Evolutionary conservation across 2,888 invertebrate species (phyloP).

Genomic region (Blera fallax): DNA sequence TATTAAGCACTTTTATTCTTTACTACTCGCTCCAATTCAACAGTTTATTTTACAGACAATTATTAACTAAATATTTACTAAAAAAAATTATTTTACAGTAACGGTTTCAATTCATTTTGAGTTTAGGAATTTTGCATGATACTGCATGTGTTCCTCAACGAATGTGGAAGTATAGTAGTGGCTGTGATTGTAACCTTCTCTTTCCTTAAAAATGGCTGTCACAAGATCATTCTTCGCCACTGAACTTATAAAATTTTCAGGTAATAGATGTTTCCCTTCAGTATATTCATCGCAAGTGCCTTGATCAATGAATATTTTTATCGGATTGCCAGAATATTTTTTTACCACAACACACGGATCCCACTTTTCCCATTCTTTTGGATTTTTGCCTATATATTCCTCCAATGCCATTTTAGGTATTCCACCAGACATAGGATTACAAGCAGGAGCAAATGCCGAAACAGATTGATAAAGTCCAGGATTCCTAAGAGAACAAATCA

Average conservation of each 20-base stretch:
- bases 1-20: too few species aligned
- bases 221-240: conserved; percentile 84
- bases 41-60: too few species aligned
- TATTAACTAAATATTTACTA: too few species aligned
- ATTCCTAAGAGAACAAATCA: conserved; percentile 94
- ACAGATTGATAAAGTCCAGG: conserved; percentile 94
- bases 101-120: not conserved
- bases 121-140: conserved; percentile 91
- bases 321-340: conserved; percentile 91
- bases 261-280: conserved; percentile 88
- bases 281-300: conserved; percentile 92
- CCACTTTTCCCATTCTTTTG: conserved; percentile 89
- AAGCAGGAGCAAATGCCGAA: conserved; percentile 97
- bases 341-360: conserved; percentile 91
- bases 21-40: too few species aligned
- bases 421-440: conserved; percentile 91
- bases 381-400: conserved; percentile 89
- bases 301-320: conserved; percentile 94
- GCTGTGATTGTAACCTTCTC: conserved; percentile 96
- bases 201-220: conserved; percentile 87
- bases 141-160: conserved; percentile 94
- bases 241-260: conserved; percentile 88
- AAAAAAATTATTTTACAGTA: not conserved
- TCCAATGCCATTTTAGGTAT: conserved; percentile 95
- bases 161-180: conserved; percentile 96